These are phyloP conservation scores for Phlogophora meticulosa DNA, from an alignment of 2,888 invertebrate genomes.

Conservation along the genomic window DNA sequence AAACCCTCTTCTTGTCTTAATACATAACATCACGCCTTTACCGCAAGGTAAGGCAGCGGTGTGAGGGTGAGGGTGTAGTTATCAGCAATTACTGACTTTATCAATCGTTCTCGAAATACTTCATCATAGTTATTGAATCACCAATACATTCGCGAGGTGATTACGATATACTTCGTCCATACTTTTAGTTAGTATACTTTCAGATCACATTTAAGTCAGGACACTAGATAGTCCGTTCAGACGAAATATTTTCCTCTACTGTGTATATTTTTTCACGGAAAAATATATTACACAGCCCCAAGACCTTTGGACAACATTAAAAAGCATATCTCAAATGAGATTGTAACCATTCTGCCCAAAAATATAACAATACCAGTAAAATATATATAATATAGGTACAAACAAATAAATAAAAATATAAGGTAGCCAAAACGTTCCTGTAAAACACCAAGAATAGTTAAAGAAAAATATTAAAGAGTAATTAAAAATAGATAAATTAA, in stretches of 20 bases:
- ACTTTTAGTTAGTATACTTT: too few relatives aligned
- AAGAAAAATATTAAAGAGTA: conserved; percentile 47
- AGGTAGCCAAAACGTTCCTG: conserved; percentile 60
- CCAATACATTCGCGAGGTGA: neutral
- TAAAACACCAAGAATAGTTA: conserved; percentile 62
- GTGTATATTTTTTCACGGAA: conserved; percentile 37
- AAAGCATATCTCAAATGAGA: conserved; percentile 47
- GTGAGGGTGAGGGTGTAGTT: neutral
- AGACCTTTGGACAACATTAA: conserved; percentile 32
- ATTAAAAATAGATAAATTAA: conserved; percentile 53
- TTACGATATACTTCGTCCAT: neutral
- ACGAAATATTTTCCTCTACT: conserved; percentile 54
- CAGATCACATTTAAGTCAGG: neutral
- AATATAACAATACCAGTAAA: conserved; percentile 42
- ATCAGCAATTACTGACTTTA: neutral
- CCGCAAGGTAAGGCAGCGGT: too few relatives aligned
- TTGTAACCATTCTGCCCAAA: conserved; percentile 40
- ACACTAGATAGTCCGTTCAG: neutral
- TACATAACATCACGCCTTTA: too few relatives aligned
- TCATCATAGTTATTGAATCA: neutral
- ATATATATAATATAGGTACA: conserved; percentile 31
- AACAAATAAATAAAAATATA: conserved; percentile 48
- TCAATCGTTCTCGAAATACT: too few relatives aligned
- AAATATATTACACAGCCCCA: conserved; percentile 30
- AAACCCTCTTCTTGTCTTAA: neutral